Evolutionary conservation across 2,113 vertebrate genomes (phyloP).

Genomic region (Riparia riparia): DNA sequence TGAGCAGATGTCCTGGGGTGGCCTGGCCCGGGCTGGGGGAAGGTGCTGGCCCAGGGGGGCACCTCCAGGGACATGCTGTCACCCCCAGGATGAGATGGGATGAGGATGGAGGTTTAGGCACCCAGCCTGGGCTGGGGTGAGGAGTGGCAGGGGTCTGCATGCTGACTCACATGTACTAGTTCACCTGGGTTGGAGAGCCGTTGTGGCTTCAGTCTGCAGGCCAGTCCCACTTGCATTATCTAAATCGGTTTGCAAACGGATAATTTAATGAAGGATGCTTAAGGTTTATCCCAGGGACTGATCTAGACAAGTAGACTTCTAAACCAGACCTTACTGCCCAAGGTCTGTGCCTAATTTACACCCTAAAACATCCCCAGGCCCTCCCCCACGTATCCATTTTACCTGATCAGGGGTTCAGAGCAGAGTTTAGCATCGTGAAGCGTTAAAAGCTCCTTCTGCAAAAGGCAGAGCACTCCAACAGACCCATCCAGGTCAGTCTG

Average conservation of each 20-base stretch:
- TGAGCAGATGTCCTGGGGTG: slow-evolving; percentile 52
- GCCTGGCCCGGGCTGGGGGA: background rate
- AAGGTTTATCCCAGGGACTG: slow-evolving; percentile 41
- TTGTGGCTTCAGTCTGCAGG: slow-evolving; percentile 74
- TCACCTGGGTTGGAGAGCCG: slow-evolving; percentile 72
- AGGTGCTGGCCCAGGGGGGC: background rate
- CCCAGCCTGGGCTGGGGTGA: slow-evolving; percentile 45
- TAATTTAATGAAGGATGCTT: slow-evolving; percentile 48
- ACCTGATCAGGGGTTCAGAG: background rate
- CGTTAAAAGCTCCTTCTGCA: slow-evolving; percentile 7
- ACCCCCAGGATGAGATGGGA: slow-evolving; percentile 50
- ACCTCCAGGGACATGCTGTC: slow-evolving; percentile 51
- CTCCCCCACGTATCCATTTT: slow-evolving; percentile 3
- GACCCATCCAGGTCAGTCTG: background rate
- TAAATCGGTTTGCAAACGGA: slow-evolving; percentile 72
- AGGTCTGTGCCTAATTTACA: background rate
- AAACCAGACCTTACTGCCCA: background rate
- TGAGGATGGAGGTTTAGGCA: slow-evolving; percentile 54
- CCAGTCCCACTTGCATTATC: slow-evolving; percentile 74
- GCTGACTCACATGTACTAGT: slow-evolving; percentile 76
- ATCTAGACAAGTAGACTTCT: slow-evolving; percentile 29
- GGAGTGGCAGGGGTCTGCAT: slow-evolving; percentile 66
- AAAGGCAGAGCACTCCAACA: background rate
- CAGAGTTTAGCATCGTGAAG: background rate
- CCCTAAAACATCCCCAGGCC: background rate